A percentile compares a stretch with the other conserved stretches of the same genome.
Conservation (phyloP, 2,888 invertebrate genomes). For the Luperina nickerlii region DNA sequence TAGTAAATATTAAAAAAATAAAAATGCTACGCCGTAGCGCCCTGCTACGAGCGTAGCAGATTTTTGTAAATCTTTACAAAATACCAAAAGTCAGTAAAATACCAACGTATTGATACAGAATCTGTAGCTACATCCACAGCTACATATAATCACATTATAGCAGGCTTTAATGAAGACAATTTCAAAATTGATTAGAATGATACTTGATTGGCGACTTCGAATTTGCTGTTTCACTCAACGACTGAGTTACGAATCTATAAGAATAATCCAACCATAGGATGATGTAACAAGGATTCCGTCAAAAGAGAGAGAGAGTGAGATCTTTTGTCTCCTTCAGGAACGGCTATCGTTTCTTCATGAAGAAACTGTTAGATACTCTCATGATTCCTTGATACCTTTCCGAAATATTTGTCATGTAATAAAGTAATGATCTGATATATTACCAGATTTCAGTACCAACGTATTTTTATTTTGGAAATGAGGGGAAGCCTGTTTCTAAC, state of each 20-base stretch:
- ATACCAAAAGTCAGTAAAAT: background rate
- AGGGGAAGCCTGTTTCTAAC: background rate
- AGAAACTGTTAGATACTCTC: constrained; percentile 45
- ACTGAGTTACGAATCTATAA: constrained; percentile 17
- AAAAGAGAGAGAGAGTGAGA: constrained; percentile 34
- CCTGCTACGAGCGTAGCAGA: constrained; percentile 11
- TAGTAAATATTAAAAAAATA: background rate
- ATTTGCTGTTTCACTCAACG: constrained; percentile 42
- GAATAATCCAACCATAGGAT: constrained; percentile 23
- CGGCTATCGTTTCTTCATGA: constrained; percentile 39
- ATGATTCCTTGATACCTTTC: constrained; percentile 28
- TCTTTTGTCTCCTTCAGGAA: constrained; percentile 38
- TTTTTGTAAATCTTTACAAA: background rate
- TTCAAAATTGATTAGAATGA: constrained; percentile 21
- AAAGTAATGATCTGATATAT: constrained; percentile 58
- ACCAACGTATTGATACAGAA: background rate
- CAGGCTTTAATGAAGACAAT: constrained; percentile 1
- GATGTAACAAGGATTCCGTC: constrained; percentile 12
- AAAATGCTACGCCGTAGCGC: constrained; percentile 14
- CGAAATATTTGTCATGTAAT: constrained; percentile 47
- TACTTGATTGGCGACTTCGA: background rate
- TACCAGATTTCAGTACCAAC: constrained; percentile 48
- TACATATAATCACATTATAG: background rate
- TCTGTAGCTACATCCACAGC: background rate
- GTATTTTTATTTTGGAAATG: constrained; percentile 46